Evolutionary conservation across 2,888 invertebrate genomes (phyloP), one percentile per base, ranked within the genome.

Genomic region (Xanthia togata): DNA sequence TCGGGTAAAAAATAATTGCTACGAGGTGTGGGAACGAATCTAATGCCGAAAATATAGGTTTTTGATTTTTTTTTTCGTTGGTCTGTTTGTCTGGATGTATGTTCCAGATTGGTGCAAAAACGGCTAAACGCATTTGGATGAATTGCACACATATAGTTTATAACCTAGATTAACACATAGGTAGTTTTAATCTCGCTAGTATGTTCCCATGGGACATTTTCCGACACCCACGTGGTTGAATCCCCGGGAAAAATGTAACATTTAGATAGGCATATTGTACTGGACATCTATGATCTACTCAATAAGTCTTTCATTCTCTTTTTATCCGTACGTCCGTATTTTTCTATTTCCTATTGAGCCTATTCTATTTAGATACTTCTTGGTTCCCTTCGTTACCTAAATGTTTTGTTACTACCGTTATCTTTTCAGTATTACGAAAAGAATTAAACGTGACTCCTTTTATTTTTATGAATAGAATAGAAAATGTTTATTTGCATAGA

Each of bases 171-270:
- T 17, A 31, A 59, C 8, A 26, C 1, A 31, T 31, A 57, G 6
- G 17, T 14, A 26, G 3, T 31, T 31, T 59, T 6, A 57, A 57
- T 14, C 6, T 14, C 4, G 1, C 26, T 6, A 26, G 26, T 57
- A 57, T 2, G 14, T 31, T 59, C 31, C 9, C 8, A 2, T 59
- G 17, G 31, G 3, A 31, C 17, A 31, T 17, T 47, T 26, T 64
- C 26, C 4, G 0, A 17, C 6, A 59, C 17, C 8, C 17, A 17
- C 1, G 4, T 2, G 5, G 12, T 0, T 0, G 2, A 57, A 2
- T 5, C 14, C 14, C 8, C 0, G 1, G 8, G 8, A 17, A 31
- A 31, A 17, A 31, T 2, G 2, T 8, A 17, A 31, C 31, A 31
- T 17, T 59, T 59, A 31, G 31, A 31, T 31, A 31, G 31, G 2